Evolutionary conservation across 2,797 vertebrate genomes (phyloP).

Genomic region (Kryptopterus vitreolus): DNA sequence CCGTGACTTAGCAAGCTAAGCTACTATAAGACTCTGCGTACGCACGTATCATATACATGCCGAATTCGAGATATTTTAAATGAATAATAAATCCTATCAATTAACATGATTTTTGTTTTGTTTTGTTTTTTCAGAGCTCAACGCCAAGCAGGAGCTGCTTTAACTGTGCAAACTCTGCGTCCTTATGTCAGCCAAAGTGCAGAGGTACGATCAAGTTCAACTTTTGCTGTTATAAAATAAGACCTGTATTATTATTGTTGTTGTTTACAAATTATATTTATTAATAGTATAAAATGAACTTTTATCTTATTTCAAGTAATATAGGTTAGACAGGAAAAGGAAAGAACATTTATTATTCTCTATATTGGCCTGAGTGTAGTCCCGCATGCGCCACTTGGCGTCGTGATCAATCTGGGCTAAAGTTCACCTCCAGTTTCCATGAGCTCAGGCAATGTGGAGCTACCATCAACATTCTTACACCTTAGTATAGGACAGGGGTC

Average conservation of each 20-base stretch:
- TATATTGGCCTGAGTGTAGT: not conserved
- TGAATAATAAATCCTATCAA: not conserved
- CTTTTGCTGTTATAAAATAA: not conserved
- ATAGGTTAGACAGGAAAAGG: too few species aligned
- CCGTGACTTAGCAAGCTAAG: not conserved
- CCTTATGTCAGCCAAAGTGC: constrained; percentile 53
- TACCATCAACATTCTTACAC: not conserved
- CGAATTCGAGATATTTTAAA: not conserved
- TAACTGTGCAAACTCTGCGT: constrained; percentile 43
- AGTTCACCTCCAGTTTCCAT: constrained; percentile 68
- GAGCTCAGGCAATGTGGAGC: constrained; percentile 20
- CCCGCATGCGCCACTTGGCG: not conserved
- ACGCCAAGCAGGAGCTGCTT: constrained; percentile 31
- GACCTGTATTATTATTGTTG: not conserved
- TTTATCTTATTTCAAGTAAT: not conserved
- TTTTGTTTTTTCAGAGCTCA: constrained; percentile 25
- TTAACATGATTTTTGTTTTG: not conserved
- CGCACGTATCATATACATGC: not conserved
- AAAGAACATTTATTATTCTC: not conserved
- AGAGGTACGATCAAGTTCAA: constrained; percentile 43
- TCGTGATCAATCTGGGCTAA: constrained; percentile 65
- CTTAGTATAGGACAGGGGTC: not conserved
- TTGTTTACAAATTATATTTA: not conserved
- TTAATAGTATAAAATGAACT: too few species aligned
- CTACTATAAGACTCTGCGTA: not conserved